Conservation (phyloP, 2,888 invertebrate genomes). For the Yponomeuta sedellus region DNA sequence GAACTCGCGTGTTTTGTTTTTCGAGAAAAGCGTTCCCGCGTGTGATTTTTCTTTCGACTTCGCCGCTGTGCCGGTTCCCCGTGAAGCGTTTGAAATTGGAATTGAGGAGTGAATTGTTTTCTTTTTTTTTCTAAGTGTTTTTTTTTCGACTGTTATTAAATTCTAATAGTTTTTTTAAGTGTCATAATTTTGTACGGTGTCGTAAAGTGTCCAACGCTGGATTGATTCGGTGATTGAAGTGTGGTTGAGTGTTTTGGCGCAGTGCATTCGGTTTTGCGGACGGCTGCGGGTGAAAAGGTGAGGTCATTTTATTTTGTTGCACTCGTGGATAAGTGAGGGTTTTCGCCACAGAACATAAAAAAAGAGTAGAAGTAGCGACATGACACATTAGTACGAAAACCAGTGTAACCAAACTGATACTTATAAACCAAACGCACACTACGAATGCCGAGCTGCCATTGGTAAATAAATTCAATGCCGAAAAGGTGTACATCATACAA, state of each 20-base stretch:
- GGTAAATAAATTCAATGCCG: too few relatives aligned
- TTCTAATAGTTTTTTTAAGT: not conserved
- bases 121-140: not conserved
- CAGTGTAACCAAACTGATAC: too few relatives aligned
- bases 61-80: not conserved
- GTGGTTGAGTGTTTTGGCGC: conserved; percentile 12
- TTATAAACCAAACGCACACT: too few relatives aligned
- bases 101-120: conserved; percentile 7
- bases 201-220: not conserved
- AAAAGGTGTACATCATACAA: too few relatives aligned
- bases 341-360: too few relatives aligned
- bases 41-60: conserved; percentile 12
- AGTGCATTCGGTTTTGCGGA: conserved; percentile 11
- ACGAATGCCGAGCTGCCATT: too few relatives aligned
- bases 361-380: too few relatives aligned
- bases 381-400: too few relatives aligned
- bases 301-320: conserved; percentile 1
- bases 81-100: conserved; percentile 21
- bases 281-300: conserved; percentile 6
- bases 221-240: not conserved
- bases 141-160: not conserved
- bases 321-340: not conserved
- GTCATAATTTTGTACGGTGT: not conserved
- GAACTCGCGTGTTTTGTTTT: conserved; percentile 23
- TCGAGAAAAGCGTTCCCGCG: conserved; percentile 16